Base-by-base conservation (phyloP, 1,140 invertebrate genomes). In the Pogonognathellus flavescens region DNA sequence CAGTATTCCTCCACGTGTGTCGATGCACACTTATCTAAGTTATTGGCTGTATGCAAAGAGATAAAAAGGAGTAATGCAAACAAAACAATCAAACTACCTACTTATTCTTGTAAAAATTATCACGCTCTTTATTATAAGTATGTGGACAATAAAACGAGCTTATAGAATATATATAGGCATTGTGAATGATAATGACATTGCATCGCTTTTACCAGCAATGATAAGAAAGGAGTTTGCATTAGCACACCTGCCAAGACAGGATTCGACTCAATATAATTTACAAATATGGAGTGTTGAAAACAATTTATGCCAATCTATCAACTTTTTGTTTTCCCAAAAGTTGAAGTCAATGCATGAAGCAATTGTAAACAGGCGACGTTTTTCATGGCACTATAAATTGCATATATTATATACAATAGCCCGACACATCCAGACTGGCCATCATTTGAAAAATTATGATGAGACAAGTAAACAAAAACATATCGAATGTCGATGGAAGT, bases 231-330 rank as follows among this genome's bases (percentile, higher is more conserved):
- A 76, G 70, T 49, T 25, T 76, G 31, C 66, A 49, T 76, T 16
- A 41, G 16, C 70, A 76, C 70, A 76, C 70, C 70, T 76, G 70
- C 41, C 70, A 76, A 49, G 14, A 76, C 70, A n/a, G 70, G 41
- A 76, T 50, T 76, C 66, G 31, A 72, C 25, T 72, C 70, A 49
- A 76, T 76, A 76, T 76, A 76, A 41, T 66, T 25, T 16, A 76
- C 70, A n/a, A 41, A 76, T 76, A 76, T 49, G 70, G 70, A 76
- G 70, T 76, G 70, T 50, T 18, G 70, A 76, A 76, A 76, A 76
- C 70, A 76, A 76, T 76, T 49, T 76, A 50, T 49, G 70, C 41
- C 70, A 76, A 76, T 76, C 31, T 76, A 76, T 76, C 70, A 76
- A n/a, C 49, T 76, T 76, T 76, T 76, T 76, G 31, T 50, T 76